Evolutionary conservation across 2,888 invertebrate genomes (phyloP).

Genomic region (Ophion ellenae): DNA sequence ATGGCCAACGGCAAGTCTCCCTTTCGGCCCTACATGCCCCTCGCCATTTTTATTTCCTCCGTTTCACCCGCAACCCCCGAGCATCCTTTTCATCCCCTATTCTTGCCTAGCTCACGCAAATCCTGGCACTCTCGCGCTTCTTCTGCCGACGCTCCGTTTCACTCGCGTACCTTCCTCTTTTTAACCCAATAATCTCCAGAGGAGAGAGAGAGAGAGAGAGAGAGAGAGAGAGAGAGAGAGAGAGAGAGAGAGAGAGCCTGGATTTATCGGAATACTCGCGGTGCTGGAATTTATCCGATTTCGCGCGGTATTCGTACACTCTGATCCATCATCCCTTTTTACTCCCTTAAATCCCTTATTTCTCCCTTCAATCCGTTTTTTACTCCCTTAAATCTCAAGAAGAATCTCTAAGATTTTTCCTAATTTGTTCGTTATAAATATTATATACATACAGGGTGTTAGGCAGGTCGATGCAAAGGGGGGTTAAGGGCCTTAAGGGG

Average conservation of each 20-base stretch:
- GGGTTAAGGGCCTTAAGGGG: too few species aligned
- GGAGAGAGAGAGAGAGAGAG: neutral
- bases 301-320: neutral
- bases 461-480: too few species aligned
- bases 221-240: neutral
- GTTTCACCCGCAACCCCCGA: neutral
- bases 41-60: neutral
- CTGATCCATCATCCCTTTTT: neutral
- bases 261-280: neutral
- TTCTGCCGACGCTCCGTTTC: neutral
- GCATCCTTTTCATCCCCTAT: neutral
- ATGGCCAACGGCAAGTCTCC: neutral
- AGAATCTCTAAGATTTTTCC: neutral
- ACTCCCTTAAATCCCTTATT: neutral
- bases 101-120: neutral
- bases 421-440: neutral
- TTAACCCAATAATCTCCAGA: neutral
- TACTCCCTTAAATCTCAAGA: neutral
- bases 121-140: neutral
- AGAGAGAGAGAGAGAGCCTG: neutral
- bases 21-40: neutral
- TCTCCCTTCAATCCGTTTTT: neutral
- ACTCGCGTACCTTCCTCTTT: neutral
- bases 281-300: conserved; percentile 33
- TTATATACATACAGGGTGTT: too few species aligned